A percentile compares a stretch with the other conserved stretches of the same genome.
Evolutionary conservation across 2,113 vertebrate genomes (phyloP).

Genomic region (Paradoxurus hermaphroditus): DNA sequence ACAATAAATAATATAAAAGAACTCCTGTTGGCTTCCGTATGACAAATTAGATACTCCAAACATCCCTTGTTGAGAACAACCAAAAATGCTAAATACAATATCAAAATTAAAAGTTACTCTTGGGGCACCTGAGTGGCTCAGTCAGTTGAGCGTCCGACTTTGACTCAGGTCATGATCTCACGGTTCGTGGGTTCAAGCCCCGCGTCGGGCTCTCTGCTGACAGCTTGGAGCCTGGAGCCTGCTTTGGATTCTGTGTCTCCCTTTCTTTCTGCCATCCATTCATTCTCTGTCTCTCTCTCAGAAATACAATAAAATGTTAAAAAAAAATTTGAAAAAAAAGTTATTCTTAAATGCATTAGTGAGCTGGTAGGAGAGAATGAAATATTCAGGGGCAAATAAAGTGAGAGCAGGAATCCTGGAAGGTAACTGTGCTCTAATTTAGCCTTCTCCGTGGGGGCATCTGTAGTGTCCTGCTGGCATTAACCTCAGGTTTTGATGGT

Average conservation of each 20-base stretch:
- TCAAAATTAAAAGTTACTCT: neutral
- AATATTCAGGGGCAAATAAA: constrained; percentile 15
- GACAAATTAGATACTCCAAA: neutral
- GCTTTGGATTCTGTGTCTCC: too few species aligned
- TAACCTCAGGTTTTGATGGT: neutral
- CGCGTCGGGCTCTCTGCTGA: too few species aligned
- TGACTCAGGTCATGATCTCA: too few species aligned
- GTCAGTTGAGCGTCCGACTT: too few species aligned
- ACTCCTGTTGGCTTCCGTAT: neutral
- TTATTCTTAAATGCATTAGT: neutral
- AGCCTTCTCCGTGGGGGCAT: neutral
- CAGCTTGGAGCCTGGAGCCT: too few species aligned
- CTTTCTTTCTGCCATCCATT: too few species aligned
- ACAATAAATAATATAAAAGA: neutral
- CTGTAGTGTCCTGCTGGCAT: neutral
- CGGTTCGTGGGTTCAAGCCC: too few species aligned
- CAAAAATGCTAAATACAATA: constrained; percentile 12
- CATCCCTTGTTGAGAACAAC: neutral
- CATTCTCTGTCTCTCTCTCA: too few species aligned
- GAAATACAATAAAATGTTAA: too few species aligned
- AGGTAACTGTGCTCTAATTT: neutral
- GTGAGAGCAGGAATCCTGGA: neutral
- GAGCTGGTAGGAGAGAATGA: neutral
- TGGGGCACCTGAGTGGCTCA: too few species aligned
- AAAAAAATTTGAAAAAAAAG: too few species aligned